phyloP scores from a whole-genome alignment of 2,888 invertebrate species.

The Sesia bembeciformis region DNA sequence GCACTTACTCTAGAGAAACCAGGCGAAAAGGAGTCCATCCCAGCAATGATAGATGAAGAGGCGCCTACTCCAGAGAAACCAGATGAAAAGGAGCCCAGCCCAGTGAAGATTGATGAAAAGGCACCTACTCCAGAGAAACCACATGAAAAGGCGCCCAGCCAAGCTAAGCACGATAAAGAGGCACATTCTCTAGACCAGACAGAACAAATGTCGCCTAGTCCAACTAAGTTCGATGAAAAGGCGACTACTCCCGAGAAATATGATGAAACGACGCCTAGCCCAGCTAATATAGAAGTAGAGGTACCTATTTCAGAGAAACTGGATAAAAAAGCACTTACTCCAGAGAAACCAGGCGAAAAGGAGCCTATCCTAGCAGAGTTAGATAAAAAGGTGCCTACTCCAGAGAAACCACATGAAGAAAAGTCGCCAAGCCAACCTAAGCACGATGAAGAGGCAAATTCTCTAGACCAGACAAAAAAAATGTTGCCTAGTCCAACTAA shows the following conservation, averaged over 20 bases:
- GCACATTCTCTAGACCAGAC: background rate
- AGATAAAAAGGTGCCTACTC: background rate
- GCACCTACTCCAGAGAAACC: no score
- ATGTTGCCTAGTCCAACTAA: background rate
- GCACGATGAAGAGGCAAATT: background rate
- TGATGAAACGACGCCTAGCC: background rate
- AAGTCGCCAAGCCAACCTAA: no score
- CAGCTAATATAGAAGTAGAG: background rate
- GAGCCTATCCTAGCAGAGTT: no score
- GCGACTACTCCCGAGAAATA: background rate
- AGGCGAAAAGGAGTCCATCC: no score
- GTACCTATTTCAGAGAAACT: background rate
- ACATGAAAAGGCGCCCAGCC: no score
- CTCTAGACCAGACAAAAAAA: background rate
- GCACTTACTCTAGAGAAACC: no score
- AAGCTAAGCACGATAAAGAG: no score
- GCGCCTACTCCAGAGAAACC: no score
- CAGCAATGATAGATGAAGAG: no score
- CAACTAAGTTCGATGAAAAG: background rate
- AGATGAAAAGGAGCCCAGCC: background rate
- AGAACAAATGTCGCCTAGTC: background rate
- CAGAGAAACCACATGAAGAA: background rate
- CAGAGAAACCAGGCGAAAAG: no score
- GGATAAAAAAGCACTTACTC: no score
- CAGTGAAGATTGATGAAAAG: no score